Evolutionary conservation across 1,140 invertebrate genomes (phyloP), one percentile per base, ranked within the genome.

Genomic region (Macrostomum lignano): DNA sequence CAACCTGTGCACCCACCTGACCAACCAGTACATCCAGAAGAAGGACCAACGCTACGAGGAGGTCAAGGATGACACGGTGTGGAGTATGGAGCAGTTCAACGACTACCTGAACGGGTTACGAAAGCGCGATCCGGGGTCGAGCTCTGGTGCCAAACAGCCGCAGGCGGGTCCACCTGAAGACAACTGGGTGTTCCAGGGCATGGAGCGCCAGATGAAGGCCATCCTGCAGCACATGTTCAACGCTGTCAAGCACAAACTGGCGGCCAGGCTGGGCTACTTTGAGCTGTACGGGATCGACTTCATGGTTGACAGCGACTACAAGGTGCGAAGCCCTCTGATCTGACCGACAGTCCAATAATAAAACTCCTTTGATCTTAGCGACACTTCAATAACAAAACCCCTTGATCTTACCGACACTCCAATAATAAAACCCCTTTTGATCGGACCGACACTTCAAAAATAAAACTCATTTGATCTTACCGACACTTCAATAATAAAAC

Each of bases 11-110:
- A 48, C 46, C 3, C 57, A 60, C 40, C 45, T 60, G 17, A 60
- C 57, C 3, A 60, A 60, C 43, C 55, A 58, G 55, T 60, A 42
- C 44, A 44, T 60, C 10, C 57, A 60, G 42, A 56, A 53, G 39
- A 55, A 55, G 38, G 48, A 52, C 33, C 48, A 48, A 4, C 37
- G 40, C 3, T 60, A 58, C 37, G 44, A 53, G 35, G 43, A 52
- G 2, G 35, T 46, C 4, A 59, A 58, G 28, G 55, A 60, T 21
- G 52, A 57, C 30, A 57, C 57, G 5, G 49, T 52, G 0, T 59
- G 55, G 55, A 45, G 34, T 13, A 58, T 58, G 54, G 54, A 57
- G 11, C 53, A 51, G 37, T 55, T 60, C 28, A 58, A 58, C 38
- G 47, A 53, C 4, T 60, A 60, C 35, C 44, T 60, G 22, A 60